Evolutionary conservation across 1,140 invertebrate species (phyloP).

Genomic region (Mylabris phalerata): DNA sequence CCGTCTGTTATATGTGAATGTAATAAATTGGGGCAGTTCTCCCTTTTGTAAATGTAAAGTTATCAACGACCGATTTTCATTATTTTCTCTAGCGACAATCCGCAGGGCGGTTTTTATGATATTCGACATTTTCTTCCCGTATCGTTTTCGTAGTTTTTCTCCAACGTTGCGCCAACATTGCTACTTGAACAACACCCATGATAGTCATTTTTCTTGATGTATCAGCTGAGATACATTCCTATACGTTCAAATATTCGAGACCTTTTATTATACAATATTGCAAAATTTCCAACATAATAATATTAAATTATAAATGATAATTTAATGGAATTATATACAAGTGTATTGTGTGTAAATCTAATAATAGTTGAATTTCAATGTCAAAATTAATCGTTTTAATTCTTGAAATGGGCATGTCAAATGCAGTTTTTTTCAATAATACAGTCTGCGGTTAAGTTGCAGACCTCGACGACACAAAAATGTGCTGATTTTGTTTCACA

Average conservation of each 20-base stretch:
- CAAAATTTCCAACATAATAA: slow-evolving; percentile 12
- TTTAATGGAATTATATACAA: not conserved
- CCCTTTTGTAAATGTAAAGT: too few relatives aligned
- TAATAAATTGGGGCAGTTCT: too few relatives aligned
- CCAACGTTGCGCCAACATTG: slow-evolving; percentile 15
- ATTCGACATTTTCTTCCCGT: slow-evolving; percentile 16
- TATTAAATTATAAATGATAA: not conserved
- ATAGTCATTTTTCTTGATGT: slow-evolving; percentile 21
- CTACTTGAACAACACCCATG: slow-evolving; percentile 18
- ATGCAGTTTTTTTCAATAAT: slow-evolving; percentile 12
- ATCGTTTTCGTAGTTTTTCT: slow-evolving; percentile 15
- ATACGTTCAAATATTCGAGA: slow-evolving; percentile 18
- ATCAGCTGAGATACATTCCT: slow-evolving; percentile 22
- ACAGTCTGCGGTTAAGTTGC: slow-evolving; percentile 18
- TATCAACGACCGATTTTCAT: slow-evolving; percentile 1
- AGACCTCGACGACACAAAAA: slow-evolving; percentile 16
- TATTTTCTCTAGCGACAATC: slow-evolving; percentile 6
- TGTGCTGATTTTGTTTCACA: slow-evolving; percentile 26
- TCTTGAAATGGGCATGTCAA: not conserved
- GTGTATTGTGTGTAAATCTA: not conserved
- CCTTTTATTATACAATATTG: slow-evolving; percentile 16
- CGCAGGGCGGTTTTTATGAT: slow-evolving; percentile 12
- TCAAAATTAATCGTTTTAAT: too few relatives aligned
- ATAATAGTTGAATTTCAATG: too few relatives aligned
- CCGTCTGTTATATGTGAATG: too few relatives aligned